Evolutionary conservation across 1,140 invertebrate genomes (phyloP), one percentile per base, ranked within the genome.

Genomic region (Papilio dardanus): DNA sequence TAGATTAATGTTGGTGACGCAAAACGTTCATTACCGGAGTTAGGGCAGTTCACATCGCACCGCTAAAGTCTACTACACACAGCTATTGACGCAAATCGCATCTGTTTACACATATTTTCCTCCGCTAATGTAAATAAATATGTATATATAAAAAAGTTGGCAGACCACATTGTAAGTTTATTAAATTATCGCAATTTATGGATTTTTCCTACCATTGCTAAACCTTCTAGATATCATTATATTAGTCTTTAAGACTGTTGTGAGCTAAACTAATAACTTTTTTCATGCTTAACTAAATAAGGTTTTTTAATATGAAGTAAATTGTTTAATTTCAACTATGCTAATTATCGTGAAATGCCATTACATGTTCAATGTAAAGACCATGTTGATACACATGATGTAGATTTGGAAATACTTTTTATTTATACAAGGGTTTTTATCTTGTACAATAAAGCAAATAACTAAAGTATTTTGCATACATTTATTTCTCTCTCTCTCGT

Each of bases 71-170:
- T 75, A 74, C 40, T 46, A 58, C 77, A 84, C 74, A 83, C 78
- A 83, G 42, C 71, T 24, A 65, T 74, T 83, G 83, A 85, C 83
- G 83, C 82, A 85, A 80, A 77, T 79, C 77, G 46, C 65, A 28
- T 73, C 21, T 67, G 71, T 74, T 81, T 78, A 62, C 77, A 76
- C 79, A 81, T 78, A 79, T 81, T 77, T 66, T 68, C 74, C 71
- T 74, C 67, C 66, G 62, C 66, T 73, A 73, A 58, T 42, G 71
- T 81, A 79, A 81, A 81, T 76, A 79, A 76, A 81, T 71, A 71
- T 65, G 58, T 68, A 10, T 40, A 68, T 35, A 16, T 40, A 35
- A 19, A 40, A 46, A 67, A 19, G 58, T 24, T 68, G 74, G 19
- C 77, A 75, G 65, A 62, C 50, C 50, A 35, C 71, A 31, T 67